phyloP scores from a whole-genome alignment of 2,113 vertebrate genomes.

The Gnathonemus longibarbis region DNA sequence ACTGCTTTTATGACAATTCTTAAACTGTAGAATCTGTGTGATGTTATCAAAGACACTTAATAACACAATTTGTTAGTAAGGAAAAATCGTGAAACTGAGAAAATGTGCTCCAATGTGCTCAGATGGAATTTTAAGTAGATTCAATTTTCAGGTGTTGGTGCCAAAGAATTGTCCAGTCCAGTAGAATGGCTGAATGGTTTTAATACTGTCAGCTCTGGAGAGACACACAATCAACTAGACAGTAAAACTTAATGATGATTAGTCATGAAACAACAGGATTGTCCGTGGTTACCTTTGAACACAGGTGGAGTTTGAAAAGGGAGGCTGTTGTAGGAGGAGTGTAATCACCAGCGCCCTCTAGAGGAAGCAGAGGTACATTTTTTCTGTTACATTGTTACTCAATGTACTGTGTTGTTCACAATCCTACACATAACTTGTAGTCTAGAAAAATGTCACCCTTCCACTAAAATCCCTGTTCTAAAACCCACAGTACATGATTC shows the following conservation, averaged over 20 bases:
- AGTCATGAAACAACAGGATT: background rate
- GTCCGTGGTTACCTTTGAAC: background rate
- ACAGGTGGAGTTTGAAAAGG: background rate
- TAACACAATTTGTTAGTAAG: background rate
- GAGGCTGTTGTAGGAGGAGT: background rate
- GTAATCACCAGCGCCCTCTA: background rate
- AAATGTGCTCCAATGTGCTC: background rate
- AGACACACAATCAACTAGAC: background rate
- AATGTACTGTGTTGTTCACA: background rate
- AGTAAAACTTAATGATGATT: background rate
- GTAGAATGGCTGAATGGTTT: background rate
- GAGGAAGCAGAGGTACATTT: background rate
- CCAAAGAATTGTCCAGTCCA: background rate
- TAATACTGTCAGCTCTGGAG: background rate
- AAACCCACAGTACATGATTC: background rate
- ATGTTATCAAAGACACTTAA: background rate
- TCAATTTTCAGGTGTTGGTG: background rate
- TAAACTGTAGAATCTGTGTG: background rate
- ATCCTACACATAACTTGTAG: background rate
- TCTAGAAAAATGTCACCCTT: background rate
- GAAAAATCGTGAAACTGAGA: background rate
- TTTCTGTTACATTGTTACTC: background rate
- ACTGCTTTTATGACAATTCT: background rate
- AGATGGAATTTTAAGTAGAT: background rate
- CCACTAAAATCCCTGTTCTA: background rate